These are phyloP conservation scores for Kryptolebias ocellatus DNA, from an alignment of 2,797 vertebrate species.

Conservation along the genomic window DNA sequence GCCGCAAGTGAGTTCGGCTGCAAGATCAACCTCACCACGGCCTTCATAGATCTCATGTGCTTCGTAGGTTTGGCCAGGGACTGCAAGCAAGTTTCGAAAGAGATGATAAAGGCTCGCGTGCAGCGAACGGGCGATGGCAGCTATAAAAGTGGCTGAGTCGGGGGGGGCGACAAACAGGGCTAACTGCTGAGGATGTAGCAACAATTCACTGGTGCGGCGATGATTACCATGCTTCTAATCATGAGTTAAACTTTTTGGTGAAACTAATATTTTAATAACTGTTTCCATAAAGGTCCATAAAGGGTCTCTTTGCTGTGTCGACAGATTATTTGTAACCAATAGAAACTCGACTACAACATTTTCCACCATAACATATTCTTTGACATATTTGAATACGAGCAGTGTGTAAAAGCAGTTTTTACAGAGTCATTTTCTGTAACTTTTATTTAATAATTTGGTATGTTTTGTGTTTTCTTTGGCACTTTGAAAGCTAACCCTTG, in stretches of 20 bases:
- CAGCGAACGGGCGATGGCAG: constrained; percentile 89
- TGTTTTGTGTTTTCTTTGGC: constrained; percentile 62
- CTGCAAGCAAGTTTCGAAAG: constrained; percentile 86
- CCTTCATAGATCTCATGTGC: constrained; percentile 93
- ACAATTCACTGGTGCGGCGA: constrained; percentile 60
- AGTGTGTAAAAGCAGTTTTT: constrained; percentile 46
- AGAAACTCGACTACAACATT: constrained; percentile 43
- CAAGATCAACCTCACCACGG: constrained; percentile 89
- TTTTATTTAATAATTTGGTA: constrained; percentile 68
- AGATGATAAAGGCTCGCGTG: constrained; percentile 80
- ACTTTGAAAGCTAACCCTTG: constrained; percentile 61
- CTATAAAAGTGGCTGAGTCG: constrained; percentile 88
- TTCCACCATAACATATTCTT: constrained; percentile 29
- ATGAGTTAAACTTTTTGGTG: constrained; percentile 63
- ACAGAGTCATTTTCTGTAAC: constrained; percentile 51
- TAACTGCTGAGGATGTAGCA: constrained; percentile 54
- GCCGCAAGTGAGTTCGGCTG: constrained; percentile 92
- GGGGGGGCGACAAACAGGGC: neutral
- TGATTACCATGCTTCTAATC: constrained; percentile 64
- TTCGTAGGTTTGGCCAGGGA: constrained; percentile 88
- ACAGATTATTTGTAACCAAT: constrained; percentile 37
- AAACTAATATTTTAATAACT: constrained; percentile 73
- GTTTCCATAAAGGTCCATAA: constrained; percentile 51
- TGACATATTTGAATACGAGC: constrained; percentile 4
- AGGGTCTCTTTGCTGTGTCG: constrained; percentile 53